Evolutionary conservation across 2,888 invertebrate genomes (phyloP).

Genomic region (Ennomos fuscantarius): DNA sequence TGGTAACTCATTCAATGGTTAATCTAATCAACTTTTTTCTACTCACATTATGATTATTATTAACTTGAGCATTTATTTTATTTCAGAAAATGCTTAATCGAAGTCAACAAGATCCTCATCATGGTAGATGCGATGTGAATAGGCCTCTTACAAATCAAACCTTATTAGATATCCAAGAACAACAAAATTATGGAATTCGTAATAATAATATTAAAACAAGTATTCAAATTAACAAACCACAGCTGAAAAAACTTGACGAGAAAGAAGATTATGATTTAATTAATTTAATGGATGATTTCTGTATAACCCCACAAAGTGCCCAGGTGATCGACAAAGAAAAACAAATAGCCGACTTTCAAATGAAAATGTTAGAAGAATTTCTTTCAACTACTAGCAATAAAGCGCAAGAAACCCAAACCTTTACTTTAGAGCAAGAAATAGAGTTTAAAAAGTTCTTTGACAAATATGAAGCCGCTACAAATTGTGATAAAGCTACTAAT

Average conservation of each 20-base stretch:
- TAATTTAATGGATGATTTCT: slow-evolving; percentile 14
- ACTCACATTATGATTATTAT: too few relatives aligned
- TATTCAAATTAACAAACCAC: background rate
- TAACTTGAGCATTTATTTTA: background rate
- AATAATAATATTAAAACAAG: background rate
- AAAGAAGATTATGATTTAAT: slow-evolving; percentile 19
- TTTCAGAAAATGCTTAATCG: slow-evolving; percentile 3
- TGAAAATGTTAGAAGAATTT: slow-evolving; percentile 32
- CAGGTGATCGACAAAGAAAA: slow-evolving; percentile 11
- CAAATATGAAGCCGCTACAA: slow-evolving; percentile 21
- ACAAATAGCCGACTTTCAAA: slow-evolving; percentile 24
- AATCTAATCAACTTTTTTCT: too few relatives aligned
- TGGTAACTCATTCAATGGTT: too few relatives aligned
- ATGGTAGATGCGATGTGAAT: background rate
- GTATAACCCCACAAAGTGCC: background rate
- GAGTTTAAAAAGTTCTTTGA: slow-evolving; percentile 27
- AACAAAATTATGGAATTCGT: background rate
- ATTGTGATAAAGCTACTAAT: background rate
- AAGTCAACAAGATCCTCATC: background rate
- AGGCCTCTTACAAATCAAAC: background rate
- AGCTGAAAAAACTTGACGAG: background rate
- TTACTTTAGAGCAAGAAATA: slow-evolving; percentile 9
- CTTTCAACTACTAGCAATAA: slow-evolving; percentile 8
- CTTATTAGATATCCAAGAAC: slow-evolving; percentile 2
- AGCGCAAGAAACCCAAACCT: background rate